Conservation (phyloP, 2,888 invertebrate species). For the Anoplius nigerrimus region DNA sequence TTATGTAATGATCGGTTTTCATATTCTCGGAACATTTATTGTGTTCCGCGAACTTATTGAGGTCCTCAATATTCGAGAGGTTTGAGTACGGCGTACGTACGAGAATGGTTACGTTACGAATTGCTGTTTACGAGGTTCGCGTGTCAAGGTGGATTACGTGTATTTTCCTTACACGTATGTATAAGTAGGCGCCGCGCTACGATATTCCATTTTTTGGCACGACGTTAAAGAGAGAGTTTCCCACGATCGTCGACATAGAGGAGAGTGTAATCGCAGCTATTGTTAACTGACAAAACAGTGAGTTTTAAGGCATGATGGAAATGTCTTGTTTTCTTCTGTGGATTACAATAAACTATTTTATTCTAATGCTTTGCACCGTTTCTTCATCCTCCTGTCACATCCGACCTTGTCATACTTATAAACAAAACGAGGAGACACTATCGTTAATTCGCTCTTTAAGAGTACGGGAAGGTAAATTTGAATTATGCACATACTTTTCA, state of each 20-base stretch:
- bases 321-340: constrained; percentile 74
- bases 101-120: too few species aligned
- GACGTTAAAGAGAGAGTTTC: neutral
- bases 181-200: neutral
- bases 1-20: too few species aligned
- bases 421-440: neutral
- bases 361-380: constrained; percentile 56
- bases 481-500: constrained; percentile 27
- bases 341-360: constrained; percentile 75
- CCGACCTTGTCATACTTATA: neutral
- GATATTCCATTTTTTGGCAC: neutral
- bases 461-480: constrained; percentile 7
- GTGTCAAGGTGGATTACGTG: too few species aligned
- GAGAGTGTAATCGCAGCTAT: constrained; percentile 67
- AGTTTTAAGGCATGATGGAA: constrained; percentile 70
- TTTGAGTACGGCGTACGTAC: too few species aligned
- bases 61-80: too few species aligned
- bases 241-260: constrained; percentile 49
- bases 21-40: too few species aligned
- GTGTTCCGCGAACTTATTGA: too few species aligned
- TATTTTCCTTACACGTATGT: too few species aligned
- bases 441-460: neutral
- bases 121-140: too few species aligned
- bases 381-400: neutral
- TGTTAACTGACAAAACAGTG: constrained; percentile 72